Base-by-base conservation (phyloP, 2,797 vertebrate genomes). In the Girardinus metallicus region DNA sequence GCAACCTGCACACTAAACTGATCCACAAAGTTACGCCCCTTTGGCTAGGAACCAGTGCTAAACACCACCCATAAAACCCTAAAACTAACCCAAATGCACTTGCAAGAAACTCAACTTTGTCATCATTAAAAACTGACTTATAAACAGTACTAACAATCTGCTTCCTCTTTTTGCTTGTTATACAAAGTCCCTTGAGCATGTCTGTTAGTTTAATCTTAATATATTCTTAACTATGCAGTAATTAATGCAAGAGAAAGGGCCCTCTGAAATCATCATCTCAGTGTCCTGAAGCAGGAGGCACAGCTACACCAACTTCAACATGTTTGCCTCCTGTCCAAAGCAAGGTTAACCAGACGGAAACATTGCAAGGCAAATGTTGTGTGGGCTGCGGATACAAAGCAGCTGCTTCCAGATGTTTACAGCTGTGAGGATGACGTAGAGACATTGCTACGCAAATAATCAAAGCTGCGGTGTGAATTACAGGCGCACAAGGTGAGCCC, bases 161-260 rank as follows among this genome's bases (percentile, higher is more conserved):
- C 86, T 88, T 85, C 93, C 89, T 90, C 88, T 89, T 91, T 43
- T 88, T 87, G 85, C 77, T 88, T 90, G 85, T 92, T 92, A 81
- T 85, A 91, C 73, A 79, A 86, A 73, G 83, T 94, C 95, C 93
- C 93, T 77, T 57, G 88, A 93, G 94, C 85, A 87, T 41, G 81
- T 75, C 77, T 95, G 92, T 93, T 95, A 94, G 92, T 92, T 94
- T 94, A 92, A 89, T 90, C 91, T 88, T 94, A 94, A 94, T 94
- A 93, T 93, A 95, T 96, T 95, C 93, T 88, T 93, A 95, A 95
- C 96, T 94, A 94, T 89, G 91, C 82, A 81, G 90, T 93, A 95
- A 96, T 96, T 94, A 94, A 94, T 94, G 91, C 93, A 88, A 86
- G 81, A 88, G 88, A 94, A 93, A 94, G 34, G 83, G 76, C 90